phyloP scores from a whole-genome alignment of 2,888 invertebrate genomes.

The Xanthia icteritia region DNA sequence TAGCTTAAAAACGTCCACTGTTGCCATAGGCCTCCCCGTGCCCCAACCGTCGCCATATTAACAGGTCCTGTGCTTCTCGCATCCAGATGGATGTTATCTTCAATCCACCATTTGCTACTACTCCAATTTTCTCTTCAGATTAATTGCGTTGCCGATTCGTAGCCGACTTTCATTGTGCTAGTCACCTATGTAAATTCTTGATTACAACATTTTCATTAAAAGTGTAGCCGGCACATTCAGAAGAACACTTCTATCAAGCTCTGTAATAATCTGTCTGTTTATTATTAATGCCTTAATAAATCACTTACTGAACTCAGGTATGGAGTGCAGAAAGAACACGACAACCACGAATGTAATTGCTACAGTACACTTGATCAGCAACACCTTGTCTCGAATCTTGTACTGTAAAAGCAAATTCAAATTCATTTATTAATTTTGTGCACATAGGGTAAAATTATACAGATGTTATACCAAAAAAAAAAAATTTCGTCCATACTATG shows the following conservation, averaged over 20 bases:
- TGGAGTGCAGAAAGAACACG: constrained; percentile 95
- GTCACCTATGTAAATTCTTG: no score
- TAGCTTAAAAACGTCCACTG: background rate
- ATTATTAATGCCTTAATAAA: background rate
- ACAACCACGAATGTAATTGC: constrained; percentile 93
- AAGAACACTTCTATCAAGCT: background rate
- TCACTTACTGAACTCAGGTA: constrained; percentile 93
- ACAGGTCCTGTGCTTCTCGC: no score
- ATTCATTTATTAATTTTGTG: no score
- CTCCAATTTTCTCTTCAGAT: no score
- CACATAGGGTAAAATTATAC: no score
- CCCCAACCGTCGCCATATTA: background rate
- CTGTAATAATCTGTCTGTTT: background rate
- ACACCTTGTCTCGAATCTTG: constrained; percentile 93
- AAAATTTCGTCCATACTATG: no score
- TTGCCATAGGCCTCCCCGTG: background rate
- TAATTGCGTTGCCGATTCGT: no score
- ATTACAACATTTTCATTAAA: background rate
- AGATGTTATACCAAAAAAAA: no score
- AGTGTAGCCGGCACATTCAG: background rate
- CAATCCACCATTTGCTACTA: no score
- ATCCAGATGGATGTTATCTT: no score
- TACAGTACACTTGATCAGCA: constrained; percentile 94
- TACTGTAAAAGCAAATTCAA: no score
- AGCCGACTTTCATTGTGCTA: no score